These are phyloP conservation scores for Drosophila peninsularis DNA, from an alignment of 2,888 invertebrate genomes.

Conservation along the genomic window DNA sequence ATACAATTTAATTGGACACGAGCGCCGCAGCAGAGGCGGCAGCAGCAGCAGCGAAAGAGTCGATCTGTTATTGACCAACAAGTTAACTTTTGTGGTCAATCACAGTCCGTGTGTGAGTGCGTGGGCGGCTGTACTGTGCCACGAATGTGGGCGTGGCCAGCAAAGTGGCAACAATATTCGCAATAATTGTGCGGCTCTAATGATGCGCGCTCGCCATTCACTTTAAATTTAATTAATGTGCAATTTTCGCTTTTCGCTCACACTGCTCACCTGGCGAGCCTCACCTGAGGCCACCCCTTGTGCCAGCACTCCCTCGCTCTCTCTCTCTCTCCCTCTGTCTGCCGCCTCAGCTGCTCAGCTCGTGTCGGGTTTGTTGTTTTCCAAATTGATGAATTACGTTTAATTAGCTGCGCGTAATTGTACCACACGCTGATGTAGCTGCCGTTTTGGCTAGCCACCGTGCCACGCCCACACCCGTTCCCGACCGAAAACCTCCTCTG, in stretches of 20 bases:
- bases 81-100: constrained; percentile 68
- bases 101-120: background rate
- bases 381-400: constrained; percentile 68
- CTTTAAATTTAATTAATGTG: constrained; percentile 76
- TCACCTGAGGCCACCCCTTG: constrained; percentile 19
- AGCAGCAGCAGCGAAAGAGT: constrained; percentile 1
- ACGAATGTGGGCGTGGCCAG: constrained; percentile 2
- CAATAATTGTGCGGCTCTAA: constrained; percentile 73
- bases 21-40: constrained; percentile 45
- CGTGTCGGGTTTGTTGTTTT: constrained; percentile 34
- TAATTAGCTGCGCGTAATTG: constrained; percentile 65
- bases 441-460: background rate
- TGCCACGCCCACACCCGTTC: background rate
- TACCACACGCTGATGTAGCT: constrained; percentile 38
- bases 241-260: constrained; percentile 68
- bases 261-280: constrained; percentile 30
- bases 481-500: background rate
- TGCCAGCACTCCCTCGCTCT: no score
- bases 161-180: constrained; percentile 57
- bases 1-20: constrained; percentile 75
- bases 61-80: constrained; percentile 53
- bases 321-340: background rate
- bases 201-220: constrained; percentile 67
- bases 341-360: background rate
- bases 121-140: background rate